Evolutionary conservation across 2,888 invertebrate species (phyloP).

Genomic region (Nymphalis urticae): DNA sequence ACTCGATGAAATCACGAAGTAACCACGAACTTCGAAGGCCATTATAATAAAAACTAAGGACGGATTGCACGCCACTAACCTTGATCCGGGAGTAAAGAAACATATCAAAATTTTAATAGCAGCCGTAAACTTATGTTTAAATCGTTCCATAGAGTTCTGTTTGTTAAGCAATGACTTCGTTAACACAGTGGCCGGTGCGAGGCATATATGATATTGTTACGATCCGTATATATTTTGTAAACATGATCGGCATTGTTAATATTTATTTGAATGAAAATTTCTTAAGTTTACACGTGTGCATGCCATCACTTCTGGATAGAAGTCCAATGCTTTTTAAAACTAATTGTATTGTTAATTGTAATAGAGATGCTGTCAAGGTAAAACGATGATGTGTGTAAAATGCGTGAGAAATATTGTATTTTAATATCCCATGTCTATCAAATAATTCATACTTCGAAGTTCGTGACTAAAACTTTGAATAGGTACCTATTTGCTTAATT

Average conservation of each 20-base stretch:
- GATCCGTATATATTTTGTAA: background rate
- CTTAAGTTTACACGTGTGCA: too few relatives aligned
- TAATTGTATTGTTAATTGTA: too few relatives aligned
- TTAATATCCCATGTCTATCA: conserved; percentile 10
- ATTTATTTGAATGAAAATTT: background rate
- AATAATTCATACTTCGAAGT: background rate
- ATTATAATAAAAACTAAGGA: conserved; percentile 25
- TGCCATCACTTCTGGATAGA: too few relatives aligned
- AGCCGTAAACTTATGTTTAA: conserved; percentile 28
- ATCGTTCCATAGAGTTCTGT: conserved; percentile 16
- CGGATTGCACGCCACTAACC: conserved; percentile 43
- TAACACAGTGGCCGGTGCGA: background rate
- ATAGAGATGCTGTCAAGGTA: conserved; percentile 6
- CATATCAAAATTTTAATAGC: conserved; percentile 45
- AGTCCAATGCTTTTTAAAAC: background rate
- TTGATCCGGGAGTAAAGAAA: conserved; percentile 46
- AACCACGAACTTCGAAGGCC: conserved; percentile 35
- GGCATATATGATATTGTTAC: background rate
- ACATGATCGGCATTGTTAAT: background rate
- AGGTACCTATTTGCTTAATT: background rate
- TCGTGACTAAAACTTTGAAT: conserved; percentile 2
- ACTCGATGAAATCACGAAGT: conserved; percentile 24
- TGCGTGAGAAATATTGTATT: conserved; percentile 12
- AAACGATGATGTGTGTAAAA: conserved; percentile 8
- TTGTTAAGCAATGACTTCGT: background rate